Evolutionary conservation across 2,113 vertebrate genomes (phyloP).

Genomic region (Coptodon bakossiorum): DNA sequence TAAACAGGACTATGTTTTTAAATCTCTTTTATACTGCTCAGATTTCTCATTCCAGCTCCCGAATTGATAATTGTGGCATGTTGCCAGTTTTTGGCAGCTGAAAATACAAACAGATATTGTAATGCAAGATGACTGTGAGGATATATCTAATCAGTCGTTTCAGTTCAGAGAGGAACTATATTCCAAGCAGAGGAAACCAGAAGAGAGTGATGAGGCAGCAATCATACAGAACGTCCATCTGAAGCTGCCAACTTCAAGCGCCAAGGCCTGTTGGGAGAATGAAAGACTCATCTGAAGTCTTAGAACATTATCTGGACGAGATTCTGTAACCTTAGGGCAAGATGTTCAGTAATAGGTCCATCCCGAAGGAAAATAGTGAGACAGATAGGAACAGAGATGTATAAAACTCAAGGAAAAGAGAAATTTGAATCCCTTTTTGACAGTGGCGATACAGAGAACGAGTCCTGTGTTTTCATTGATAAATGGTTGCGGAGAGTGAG

Average conservation of each 20-base stretch:
- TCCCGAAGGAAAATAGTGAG: conserved; percentile 8
- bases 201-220: conserved; percentile 29
- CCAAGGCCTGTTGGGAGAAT: conserved; percentile 43
- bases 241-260: conserved; percentile 34
- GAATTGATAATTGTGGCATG: conserved; percentile 25
- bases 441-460: not conserved
- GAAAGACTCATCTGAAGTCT: conserved; percentile 43
- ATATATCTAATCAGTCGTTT: conserved; percentile 15
- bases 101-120: not conserved
- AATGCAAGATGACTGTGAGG: not conserved
- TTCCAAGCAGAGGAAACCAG: not conserved
- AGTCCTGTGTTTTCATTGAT: conserved; percentile 56
- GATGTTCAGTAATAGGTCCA: not conserved
- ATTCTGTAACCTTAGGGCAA: conserved; percentile 47
- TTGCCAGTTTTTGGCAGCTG: not conserved
- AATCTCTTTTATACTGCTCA: not conserved
- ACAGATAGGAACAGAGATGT: conserved; percentile 12
- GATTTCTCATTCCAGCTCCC: conserved; percentile 10
- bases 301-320: conserved; percentile 53
- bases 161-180: not conserved
- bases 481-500: conserved; percentile 48
- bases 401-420: not conserved
- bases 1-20: not conserved
- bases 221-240: conserved; percentile 33
- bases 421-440: conserved; percentile 45